phyloP scores from a whole-genome alignment of 2,113 vertebrate genomes.

The Hippocampus zosterae region DNA sequence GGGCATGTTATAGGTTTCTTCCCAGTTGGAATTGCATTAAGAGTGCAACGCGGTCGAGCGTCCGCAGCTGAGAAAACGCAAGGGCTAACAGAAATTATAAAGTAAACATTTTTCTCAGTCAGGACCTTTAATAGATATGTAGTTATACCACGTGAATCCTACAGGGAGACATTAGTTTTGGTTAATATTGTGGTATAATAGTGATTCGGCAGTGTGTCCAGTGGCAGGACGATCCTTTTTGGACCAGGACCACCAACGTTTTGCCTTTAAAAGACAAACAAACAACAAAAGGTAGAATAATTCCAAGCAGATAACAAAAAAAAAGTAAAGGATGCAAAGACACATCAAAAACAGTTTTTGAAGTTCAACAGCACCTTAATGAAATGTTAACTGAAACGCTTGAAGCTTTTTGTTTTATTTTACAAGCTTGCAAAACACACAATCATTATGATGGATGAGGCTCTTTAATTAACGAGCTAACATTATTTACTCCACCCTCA shows the following conservation, averaged over 20 bases:
- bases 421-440: neutral
- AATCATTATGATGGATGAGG: neutral
- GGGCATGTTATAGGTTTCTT: neutral
- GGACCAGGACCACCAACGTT: neutral
- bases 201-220: neutral
- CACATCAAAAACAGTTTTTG: neutral
- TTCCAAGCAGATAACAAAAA: neutral
- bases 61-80: constrained; percentile 1
- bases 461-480: neutral
- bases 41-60: neutral
- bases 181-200: neutral
- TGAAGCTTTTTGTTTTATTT: neutral
- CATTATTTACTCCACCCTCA: neutral
- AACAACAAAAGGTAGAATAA: neutral
- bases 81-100: neutral
- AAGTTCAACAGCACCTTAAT: neutral
- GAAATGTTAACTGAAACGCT: neutral
- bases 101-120: neutral
- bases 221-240: neutral
- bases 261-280: neutral
- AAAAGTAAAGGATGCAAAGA: neutral
- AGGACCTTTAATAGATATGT: neutral
- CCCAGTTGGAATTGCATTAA: neutral
- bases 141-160: neutral
- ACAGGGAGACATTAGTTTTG: neutral